Evolutionary conservation across 2,888 invertebrate genomes (phyloP).

Genomic region (Drosophila hamatofila): DNA sequence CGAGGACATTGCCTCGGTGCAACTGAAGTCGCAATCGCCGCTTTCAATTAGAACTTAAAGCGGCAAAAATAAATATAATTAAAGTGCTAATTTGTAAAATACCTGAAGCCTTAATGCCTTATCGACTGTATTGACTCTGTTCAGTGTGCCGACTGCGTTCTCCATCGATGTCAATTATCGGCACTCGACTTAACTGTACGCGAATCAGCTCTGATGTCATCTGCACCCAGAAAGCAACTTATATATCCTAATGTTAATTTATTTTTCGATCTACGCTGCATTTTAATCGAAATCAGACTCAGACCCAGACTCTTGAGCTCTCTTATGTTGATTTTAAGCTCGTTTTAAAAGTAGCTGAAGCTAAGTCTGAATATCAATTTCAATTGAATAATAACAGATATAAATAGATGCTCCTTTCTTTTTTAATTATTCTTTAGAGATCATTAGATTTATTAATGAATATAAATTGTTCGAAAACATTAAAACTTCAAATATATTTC

Average conservation of each 20-base stretch:
- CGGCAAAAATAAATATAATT: neutral
- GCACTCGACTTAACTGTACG: neutral
- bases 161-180: conserved; percentile 8
- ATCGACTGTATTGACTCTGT: conserved; percentile 1
- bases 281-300: neutral
- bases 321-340: neutral
- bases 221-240: neutral
- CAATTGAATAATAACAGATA: neutral
- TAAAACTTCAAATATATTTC: neutral
- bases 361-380: neutral
- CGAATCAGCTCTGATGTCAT: conserved; percentile 16
- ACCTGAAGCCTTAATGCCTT: neutral
- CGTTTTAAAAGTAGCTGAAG: neutral
- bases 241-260: neutral
- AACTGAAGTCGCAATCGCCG: neutral
- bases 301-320: neutral
- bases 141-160: neutral
- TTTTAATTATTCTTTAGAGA: no score
- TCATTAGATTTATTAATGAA: neutral
- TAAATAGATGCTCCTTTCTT: neutral
- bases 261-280: conserved; percentile 15
- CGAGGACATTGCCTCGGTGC: conserved; percentile 11
- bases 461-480: neutral
- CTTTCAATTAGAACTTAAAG: conserved; percentile 11
- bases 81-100: conserved; percentile 24